These are phyloP conservation scores for Penaeus vannamei DNA, from an alignment of 1,140 invertebrate genomes.

Conservation along the genomic window DNA sequence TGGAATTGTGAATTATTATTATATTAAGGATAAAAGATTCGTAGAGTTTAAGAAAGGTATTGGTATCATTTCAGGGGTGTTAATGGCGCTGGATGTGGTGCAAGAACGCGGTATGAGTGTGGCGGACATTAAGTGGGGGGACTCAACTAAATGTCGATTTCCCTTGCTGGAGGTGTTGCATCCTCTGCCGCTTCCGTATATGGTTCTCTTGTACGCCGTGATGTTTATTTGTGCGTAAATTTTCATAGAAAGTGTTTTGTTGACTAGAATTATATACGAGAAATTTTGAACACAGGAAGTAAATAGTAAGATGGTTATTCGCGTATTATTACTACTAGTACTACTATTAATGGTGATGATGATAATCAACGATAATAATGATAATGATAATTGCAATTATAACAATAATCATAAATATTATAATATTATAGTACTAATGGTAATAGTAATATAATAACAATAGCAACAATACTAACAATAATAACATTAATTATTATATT, in stretches of 20 bases:
- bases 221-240: slow-evolving; percentile 47
- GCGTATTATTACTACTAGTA: slow-evolving; percentile 2
- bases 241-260: neutral
- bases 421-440: no score
- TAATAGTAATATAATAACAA: no score
- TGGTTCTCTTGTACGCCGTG: slow-evolving; percentile 45
- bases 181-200: slow-evolving; percentile 35
- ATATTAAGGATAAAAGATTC: neutral
- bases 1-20: neutral
- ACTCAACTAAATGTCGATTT: slow-evolving; percentile 44
- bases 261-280: no score
- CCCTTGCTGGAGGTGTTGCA: slow-evolving; percentile 26
- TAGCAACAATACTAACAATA: no score
- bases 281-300: no score
- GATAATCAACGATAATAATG: no score
- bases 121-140: slow-evolving; percentile 46
- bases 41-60: neutral
- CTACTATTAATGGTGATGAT: neutral
- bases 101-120: slow-evolving; percentile 51
- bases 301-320: neutral
- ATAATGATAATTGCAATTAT: no score
- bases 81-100: slow-evolving; percentile 50
- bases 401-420: no score
- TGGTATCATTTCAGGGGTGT: slow-evolving; percentile 20
- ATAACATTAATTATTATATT: no score